Evolutionary conservation across 2,888 invertebrate species (phyloP).

Genomic region (Auanema freiburgensis): DNA sequence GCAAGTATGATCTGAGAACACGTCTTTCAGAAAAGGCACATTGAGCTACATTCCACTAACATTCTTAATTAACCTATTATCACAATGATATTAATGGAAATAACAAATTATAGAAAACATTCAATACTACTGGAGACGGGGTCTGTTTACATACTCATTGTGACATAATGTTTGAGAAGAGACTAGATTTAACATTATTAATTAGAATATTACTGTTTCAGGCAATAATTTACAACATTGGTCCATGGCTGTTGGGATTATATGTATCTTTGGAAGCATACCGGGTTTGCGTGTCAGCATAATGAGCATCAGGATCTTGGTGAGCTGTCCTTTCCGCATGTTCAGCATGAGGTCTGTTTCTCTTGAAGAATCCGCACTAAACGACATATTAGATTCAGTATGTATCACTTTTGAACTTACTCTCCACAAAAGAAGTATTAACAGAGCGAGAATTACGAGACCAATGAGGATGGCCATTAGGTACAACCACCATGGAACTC

Average conservation of each 20-base stretch:
- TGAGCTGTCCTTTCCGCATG: conserved; percentile 49
- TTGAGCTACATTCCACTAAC: too few relatives aligned
- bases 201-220: too few relatives aligned
- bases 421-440: conserved; percentile 62
- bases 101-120: too few relatives aligned
- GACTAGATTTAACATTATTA: too few relatives aligned
- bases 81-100: too few relatives aligned
- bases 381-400: conserved; percentile 16
- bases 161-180: too few relatives aligned
- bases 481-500: conserved; percentile 63
- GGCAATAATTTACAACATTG: conserved; percentile 30
- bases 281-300: conserved; percentile 52
- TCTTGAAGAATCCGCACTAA: conserved; percentile 64
- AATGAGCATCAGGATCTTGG: conserved; percentile 41
- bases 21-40: too few relatives aligned
- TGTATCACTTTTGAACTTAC: conserved; percentile 29
- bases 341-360: conserved; percentile 61
- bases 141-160: too few relatives aligned
- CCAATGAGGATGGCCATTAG: conserved; percentile 62
- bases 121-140: too few relatives aligned
- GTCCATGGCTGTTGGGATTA: conserved; percentile 49
- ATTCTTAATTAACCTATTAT: too few relatives aligned
- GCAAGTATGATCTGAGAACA: too few relatives aligned
- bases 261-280: conserved; percentile 50
- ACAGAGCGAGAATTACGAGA: conserved; percentile 55